Percentiles rank a stretch among this genome's conserved stretches.
phyloP scores from a whole-genome alignment of 2,113 vertebrate species.

The Chionodraco myersi region DNA sequence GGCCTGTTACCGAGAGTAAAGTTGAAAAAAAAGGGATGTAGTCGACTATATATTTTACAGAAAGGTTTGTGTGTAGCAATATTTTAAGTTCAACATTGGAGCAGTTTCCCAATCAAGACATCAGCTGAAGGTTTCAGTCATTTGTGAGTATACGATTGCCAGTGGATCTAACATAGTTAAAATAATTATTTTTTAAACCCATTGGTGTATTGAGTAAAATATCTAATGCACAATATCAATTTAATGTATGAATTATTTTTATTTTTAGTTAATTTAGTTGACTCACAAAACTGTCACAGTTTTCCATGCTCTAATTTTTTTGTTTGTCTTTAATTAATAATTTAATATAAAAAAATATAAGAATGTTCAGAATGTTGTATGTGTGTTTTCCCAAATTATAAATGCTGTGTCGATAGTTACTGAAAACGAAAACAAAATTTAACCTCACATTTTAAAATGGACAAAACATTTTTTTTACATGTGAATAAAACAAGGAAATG shows the following conservation, averaged over 20 bases:
- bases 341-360: neutral
- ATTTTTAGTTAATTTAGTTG: neutral
- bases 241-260: neutral
- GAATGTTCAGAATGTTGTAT: neutral
- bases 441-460: no score
- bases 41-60: neutral
- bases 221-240: no score
- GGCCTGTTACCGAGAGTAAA: constrained; percentile 28
- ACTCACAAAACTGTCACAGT: neutral
- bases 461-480: no score
- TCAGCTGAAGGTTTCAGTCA: neutral
- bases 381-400: neutral
- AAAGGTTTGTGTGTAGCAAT: neutral
- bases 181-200: neutral
- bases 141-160: neutral
- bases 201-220: neutral
- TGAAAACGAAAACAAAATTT: no score
- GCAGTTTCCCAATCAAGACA: neutral
- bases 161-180: neutral
- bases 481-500: neutral
- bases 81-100: neutral
- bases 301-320: neutral
- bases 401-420: neutral
- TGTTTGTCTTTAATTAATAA: neutral
- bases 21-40: neutral